Conservation (phyloP, 2,888 invertebrate genomes). For the Steromphala cineraria region DNA sequence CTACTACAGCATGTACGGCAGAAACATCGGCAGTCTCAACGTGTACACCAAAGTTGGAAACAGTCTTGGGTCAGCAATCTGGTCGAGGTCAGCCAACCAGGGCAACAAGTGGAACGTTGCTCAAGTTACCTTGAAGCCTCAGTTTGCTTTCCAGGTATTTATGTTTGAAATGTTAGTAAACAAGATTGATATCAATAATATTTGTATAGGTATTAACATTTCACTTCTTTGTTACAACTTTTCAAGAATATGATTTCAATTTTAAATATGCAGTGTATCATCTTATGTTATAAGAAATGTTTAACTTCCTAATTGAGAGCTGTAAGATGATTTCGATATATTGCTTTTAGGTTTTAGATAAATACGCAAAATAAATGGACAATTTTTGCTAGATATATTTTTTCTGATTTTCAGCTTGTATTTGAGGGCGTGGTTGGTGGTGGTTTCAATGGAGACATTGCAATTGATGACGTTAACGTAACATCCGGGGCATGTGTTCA, state of each 20-base stretch:
- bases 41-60: slow-evolving; percentile 47
- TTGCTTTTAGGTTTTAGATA: too few species aligned
- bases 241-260: too few species aligned
- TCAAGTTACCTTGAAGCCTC: slow-evolving; percentile 47
- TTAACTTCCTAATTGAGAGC: too few species aligned
- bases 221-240: too few species aligned
- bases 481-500: slow-evolving; percentile 51
- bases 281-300: too few species aligned
- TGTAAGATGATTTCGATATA: too few species aligned
- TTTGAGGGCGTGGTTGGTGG: slow-evolving; percentile 66
- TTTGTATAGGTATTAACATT: too few species aligned
- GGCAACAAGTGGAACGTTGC: slow-evolving; percentile 62
- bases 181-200: too few species aligned
- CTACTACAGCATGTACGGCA: slow-evolving; percentile 66
- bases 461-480: slow-evolving; percentile 68
- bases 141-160: slow-evolving; percentile 40
- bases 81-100: slow-evolving; percentile 57
- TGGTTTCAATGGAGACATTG: slow-evolving; percentile 65
- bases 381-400: too few species aligned
- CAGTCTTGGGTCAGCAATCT: slow-evolving; percentile 46
- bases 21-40: slow-evolving; percentile 51
- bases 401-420: slow-evolving; percentile 53
- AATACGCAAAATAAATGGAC: too few species aligned
- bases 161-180: too few species aligned
- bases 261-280: too few species aligned